Base-by-base conservation (phyloP, 2,888 invertebrate species). In the Drosophila helvetica region DNA sequence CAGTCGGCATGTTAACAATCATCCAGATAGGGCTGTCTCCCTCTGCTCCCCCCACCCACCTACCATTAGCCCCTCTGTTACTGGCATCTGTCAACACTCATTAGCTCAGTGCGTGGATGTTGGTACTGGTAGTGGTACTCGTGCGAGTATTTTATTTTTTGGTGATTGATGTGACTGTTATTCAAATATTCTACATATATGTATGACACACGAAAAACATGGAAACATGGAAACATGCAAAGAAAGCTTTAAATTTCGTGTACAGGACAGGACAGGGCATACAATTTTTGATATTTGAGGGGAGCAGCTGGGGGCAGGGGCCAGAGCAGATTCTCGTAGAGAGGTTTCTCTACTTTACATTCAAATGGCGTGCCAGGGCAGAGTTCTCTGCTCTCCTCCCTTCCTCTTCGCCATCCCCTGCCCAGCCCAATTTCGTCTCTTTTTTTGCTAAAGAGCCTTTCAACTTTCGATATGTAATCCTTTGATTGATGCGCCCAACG, bases 401-500 rank as follows among this genome's bases (percentile, higher is more conserved):
- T 12, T 17, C n/a, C n/a, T 8, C 30, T 33, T n/a, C n/a, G n/a
- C n/a, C n/a, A n/a, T n/a, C 15, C 59, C 25, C 38, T 43, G 9
- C 15, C 43, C 18, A 38, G 45, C n/a, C 33, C 33, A 12, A 33
- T 33, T 38, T 56, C 45, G 38, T 43, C 47, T 51, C 62, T 64
- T 48, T 42, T 56, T 86, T 84, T 82, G 79, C 69, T 52, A 78
- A 79, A 73, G 77, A 77, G 70, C 69, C 85, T 85, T 87, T 80
- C 88, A 77, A 80, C 76, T 79, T 88, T 88, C 85, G 89, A 85
- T 85, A 85, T 85, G 87, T 85, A 85, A 85, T 85, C 85, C 89
- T 85, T 85, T 85, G 85, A 85, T 85, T 85, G 85, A 85, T 85
- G 89, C 74, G 86, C 71, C 65, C 64, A 77, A 62, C 83, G 45